Evolutionary conservation across 2,888 invertebrate species (phyloP).

Genomic region (Ormyrus labotus): DNA sequence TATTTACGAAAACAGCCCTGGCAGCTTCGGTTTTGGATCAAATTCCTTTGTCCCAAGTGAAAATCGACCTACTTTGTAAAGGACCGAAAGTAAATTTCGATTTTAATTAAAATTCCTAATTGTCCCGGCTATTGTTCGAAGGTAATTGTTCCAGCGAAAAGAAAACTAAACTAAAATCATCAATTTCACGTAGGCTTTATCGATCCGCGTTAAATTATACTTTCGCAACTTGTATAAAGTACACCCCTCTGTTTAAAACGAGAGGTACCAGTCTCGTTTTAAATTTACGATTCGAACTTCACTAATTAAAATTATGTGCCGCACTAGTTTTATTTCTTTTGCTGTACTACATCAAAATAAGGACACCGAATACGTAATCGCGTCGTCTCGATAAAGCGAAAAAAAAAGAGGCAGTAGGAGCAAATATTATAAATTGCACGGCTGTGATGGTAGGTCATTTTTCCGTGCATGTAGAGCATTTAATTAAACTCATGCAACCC

Average conservation of each 20-base stretch:
- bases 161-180: background rate
- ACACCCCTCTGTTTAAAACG: no score
- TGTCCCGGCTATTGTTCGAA: background rate
- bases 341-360: no score
- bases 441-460: constrained; percentile 4
- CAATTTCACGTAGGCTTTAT: background rate
- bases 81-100: constrained; percentile 1
- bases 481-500: constrained; percentile 31
- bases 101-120: constrained; percentile 19
- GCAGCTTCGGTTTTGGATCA: background rate
- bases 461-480: constrained; percentile 20
- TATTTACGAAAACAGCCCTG: no score
- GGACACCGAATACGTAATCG: no score
- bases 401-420: no score
- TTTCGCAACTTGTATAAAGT: no score
- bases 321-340: no score
- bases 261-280: no score
- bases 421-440: constrained; percentile 13
- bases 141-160: background rate
- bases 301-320: no score
- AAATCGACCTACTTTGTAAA: background rate
- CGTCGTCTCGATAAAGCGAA: no score
- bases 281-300: no score
- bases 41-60: background rate
- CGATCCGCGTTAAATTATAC: background rate